Evolutionary conservation across 1,140 invertebrate species (phyloP).

Genomic region (Pemphigus obesinymphae): DNA sequence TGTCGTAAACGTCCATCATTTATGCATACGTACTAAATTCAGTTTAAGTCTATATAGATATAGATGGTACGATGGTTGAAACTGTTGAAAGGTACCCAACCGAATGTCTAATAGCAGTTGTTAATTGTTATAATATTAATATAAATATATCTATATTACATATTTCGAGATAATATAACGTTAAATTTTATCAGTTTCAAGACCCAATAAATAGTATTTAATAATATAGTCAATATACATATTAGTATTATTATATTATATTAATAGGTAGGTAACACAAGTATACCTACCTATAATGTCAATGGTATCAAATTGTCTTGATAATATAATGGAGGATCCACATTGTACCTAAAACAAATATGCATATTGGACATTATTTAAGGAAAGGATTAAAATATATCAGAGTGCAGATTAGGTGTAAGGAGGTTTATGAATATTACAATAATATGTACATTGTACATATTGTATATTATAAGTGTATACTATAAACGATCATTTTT

Average conservation of each 20-base stretch:
- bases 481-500: background rate
- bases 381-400: background rate
- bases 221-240: background rate
- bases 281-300: no score
- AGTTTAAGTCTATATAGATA: no score
- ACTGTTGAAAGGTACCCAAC: background rate
- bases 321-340: background rate
- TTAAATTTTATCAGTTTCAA: background rate
- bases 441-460: no score
- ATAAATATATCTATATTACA: background rate
- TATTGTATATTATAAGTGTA: no score
- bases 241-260: no score
- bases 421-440: background rate
- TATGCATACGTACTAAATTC: no score
- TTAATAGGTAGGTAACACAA: no score
- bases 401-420: background rate
- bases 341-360: background rate
- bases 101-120: background rate
- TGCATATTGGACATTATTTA: background rate
- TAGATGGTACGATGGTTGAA: background rate
- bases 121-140: background rate
- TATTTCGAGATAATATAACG: background rate
- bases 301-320: background rate
- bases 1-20: background rate
- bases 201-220: no score